These are phyloP conservation scores for Nineta flava DNA, from an alignment of 2,888 invertebrate genomes.

Conservation along the genomic window DNA sequence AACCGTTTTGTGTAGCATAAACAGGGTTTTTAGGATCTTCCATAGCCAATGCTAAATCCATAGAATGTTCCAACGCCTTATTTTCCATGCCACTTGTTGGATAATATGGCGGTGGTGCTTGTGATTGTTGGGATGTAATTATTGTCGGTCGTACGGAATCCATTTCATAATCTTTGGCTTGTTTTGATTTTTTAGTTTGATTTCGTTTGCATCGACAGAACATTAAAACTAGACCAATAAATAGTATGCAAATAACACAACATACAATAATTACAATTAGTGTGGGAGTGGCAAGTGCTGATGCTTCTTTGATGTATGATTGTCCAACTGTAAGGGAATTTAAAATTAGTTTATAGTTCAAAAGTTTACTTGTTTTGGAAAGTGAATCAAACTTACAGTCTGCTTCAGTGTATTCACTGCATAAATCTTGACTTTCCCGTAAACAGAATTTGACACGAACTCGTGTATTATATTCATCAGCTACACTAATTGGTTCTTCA, in stretches of 20 bases:
- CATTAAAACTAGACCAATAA: slow-evolving; percentile 57
- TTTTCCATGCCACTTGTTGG: slow-evolving; percentile 81
- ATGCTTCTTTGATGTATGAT: slow-evolving; percentile 64
- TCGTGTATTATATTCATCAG: slow-evolving; percentile 46
- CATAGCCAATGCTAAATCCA: slow-evolving; percentile 67
- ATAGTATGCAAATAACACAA: slow-evolving; percentile 63
- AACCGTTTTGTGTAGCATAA: slow-evolving; percentile 70
- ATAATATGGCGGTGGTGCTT: slow-evolving; percentile 79
- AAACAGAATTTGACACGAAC: slow-evolving; percentile 71
- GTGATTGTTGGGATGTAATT: slow-evolving; percentile 63
- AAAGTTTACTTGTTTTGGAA: background rate
- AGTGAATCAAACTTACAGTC: slow-evolving; percentile 46
- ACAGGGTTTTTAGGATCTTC: slow-evolving; percentile 77
- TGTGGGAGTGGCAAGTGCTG: slow-evolving; percentile 60
- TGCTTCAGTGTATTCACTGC: slow-evolving; percentile 70
- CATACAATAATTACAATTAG: slow-evolving; percentile 64
- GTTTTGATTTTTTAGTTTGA: slow-evolving; percentile 63
- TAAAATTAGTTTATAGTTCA: slow-evolving; percentile 2
- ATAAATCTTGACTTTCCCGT: slow-evolving; percentile 62
- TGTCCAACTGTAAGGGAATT: slow-evolving; percentile 48
- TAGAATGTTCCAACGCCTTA: slow-evolving; percentile 77
- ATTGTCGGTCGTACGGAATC: slow-evolving; percentile 72
- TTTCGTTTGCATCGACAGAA: slow-evolving; percentile 75
- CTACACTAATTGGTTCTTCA: slow-evolving; percentile 36
- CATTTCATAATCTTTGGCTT: slow-evolving; percentile 81